Base-by-base conservation (phyloP, 2,113 vertebrate genomes). In the Pteronura brasiliensis region DNA sequence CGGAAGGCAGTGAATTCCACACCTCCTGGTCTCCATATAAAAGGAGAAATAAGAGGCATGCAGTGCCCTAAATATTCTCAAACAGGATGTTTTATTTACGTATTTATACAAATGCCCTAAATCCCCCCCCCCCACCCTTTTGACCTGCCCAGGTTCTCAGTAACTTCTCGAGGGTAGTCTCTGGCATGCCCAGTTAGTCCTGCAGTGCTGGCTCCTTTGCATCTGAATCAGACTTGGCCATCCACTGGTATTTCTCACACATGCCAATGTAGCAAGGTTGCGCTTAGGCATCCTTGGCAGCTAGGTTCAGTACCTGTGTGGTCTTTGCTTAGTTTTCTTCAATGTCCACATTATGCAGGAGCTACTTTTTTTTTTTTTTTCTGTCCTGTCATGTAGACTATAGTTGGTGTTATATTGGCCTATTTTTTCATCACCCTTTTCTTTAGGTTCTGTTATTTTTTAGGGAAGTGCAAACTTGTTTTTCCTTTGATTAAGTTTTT, bases 401-500 rank as follows among this genome's bases (percentile, higher is more conserved):
- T 59, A 67, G 6, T 20, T 74, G 25, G 6, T 81, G 4, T 85
- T 49, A 34, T 42, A 36, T 42, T 57, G 57, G 15, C 34, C 34
- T 57, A 4, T 91, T 84, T 86, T 95, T 42, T 86, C 57, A 44
- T 21, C 36, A 8, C 27, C 9, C 12, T 61, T 88, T 89, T 65
- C 10, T 44, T 76, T 67, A 76, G 20, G 7, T 79, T 84, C 61
- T 74, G 21, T 49, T 39, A 25, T n/a, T 20, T 82, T 88, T 42
- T 20, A 20, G 20, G 7, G 12, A 12, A 9, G 4, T 72, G 2
- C 1, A 82, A 15, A 83, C 23, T 77, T 74, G 2, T 27, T 92
- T 96, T 89, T 57, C 69, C 42, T 90, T 25, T 12, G 7, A 79
- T 93, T 52, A 71, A 81, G 7, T 55, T 31, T 85, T 96, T 88